These are phyloP conservation scores for Nomada ruficornis DNA, from an alignment of 2,888 invertebrate genomes.

Conservation along the genomic window DNA sequence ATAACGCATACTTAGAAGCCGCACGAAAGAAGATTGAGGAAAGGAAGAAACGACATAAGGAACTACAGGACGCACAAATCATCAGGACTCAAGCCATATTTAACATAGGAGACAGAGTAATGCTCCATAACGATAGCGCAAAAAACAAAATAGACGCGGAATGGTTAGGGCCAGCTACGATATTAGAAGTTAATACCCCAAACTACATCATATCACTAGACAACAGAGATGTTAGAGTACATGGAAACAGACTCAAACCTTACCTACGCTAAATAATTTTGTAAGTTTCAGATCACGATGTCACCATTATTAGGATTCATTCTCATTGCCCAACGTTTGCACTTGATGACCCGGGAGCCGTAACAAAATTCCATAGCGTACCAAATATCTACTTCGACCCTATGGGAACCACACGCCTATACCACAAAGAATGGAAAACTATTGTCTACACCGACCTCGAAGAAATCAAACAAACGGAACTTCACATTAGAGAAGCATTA, in stretches of 20 bases:
- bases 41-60: background rate
- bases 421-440: too few relatives aligned
- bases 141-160: background rate
- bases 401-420: too few relatives aligned
- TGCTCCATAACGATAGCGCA: background rate
- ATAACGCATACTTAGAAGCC: background rate
- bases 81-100: constrained; percentile 3
- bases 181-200: background rate
- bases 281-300: too few relatives aligned
- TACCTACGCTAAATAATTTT: background rate
- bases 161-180: background rate
- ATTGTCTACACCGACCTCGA: too few relatives aligned
- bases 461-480: too few relatives aligned
- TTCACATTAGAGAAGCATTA: too few relatives aligned
- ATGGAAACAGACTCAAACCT: constrained; percentile 1
- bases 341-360: too few relatives aligned
- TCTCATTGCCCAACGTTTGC: too few relatives aligned
- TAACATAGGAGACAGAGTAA: background rate
- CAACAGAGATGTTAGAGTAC: background rate
- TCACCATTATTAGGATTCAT: too few relatives aligned
- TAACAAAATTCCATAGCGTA: too few relatives aligned
- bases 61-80: background rate
- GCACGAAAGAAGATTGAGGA: background rate
- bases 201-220: background rate
- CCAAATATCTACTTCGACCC: too few relatives aligned